These are phyloP conservation scores for Mycalesis mineus DNA, from an alignment of 2,888 invertebrate species.

Conservation along the genomic window DNA sequence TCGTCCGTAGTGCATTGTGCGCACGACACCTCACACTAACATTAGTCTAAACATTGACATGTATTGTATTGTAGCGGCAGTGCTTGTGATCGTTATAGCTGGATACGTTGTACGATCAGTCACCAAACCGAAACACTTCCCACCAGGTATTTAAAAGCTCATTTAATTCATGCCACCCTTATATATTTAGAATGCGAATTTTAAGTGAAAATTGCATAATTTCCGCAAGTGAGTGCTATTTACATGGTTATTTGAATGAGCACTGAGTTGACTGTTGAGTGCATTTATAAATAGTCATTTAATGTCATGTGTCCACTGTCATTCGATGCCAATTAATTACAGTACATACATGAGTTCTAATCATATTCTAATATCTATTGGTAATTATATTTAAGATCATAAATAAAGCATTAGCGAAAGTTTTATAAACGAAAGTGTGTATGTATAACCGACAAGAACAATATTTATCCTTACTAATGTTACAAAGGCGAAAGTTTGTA, in stretches of 20 bases:
- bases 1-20: slow-evolving; percentile 19
- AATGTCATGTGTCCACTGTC: background rate
- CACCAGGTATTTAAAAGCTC: slow-evolving; percentile 59
- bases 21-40: slow-evolving; percentile 6
- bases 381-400: too few relatives aligned
- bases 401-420: too few relatives aligned
- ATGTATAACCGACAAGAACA: too few relatives aligned
- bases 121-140: slow-evolving; percentile 66
- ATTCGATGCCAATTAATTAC: slow-evolving; percentile 2
- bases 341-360: too few relatives aligned
- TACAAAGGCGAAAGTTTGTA: too few relatives aligned
- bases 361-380: too few relatives aligned
- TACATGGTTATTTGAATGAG: background rate
- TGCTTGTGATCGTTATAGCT: slow-evolving; percentile 28
- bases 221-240: background rate
- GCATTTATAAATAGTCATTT: slow-evolving; percentile 12
- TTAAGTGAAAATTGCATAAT: slow-evolving; percentile 2
- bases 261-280: background rate
- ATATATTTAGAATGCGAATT: background rate
- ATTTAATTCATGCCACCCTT: background rate
- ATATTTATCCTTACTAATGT: too few relatives aligned
- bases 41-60: slow-evolving; percentile 20
- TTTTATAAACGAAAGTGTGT: too few relatives aligned
- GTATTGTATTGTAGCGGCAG: slow-evolving; percentile 29
- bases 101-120: slow-evolving; percentile 35